Conservation (phyloP, 2,797 vertebrate genomes). For the Amazona ochrocephala region DNA sequence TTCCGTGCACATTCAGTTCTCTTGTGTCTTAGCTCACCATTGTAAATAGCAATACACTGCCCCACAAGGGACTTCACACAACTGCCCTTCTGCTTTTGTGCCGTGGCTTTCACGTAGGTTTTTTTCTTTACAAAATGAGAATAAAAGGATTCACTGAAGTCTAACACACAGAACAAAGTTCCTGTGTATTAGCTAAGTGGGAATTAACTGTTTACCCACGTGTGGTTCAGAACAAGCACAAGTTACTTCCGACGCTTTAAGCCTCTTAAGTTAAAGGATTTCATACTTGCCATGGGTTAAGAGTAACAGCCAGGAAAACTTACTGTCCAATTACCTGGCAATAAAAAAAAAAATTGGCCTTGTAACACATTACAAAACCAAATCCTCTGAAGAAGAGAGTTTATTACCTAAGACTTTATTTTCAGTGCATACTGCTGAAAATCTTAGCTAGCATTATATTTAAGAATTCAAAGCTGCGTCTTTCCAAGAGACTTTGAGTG, state of each 20-base stretch:
- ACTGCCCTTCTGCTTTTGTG: neutral
- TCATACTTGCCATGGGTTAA: neutral
- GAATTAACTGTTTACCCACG: neutral
- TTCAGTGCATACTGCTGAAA: neutral
- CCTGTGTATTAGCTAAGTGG: neutral
- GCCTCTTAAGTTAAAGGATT: neutral
- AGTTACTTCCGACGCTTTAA: neutral
- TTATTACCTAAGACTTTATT: neutral
- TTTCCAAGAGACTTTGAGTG: neutral
- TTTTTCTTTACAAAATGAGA: neutral
- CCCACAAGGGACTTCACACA: neutral
- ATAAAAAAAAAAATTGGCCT: neutral
- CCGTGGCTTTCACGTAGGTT: neutral
- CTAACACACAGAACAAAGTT: neutral
- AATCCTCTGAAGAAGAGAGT: neutral
- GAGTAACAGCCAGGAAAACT: neutral
- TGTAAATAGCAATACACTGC: neutral
- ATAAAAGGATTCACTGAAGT: neutral
- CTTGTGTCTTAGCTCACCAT: neutral
- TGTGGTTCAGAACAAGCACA: neutral
- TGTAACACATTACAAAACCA: neutral
- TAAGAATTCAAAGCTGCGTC: neutral
- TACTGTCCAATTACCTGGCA: neutral
- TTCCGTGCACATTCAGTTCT: neutral
- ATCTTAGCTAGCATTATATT: neutral